These are phyloP conservation scores for Drosophila micromelanica DNA, from an alignment of 1,140 invertebrate species.

Conservation along the genomic window DNA sequence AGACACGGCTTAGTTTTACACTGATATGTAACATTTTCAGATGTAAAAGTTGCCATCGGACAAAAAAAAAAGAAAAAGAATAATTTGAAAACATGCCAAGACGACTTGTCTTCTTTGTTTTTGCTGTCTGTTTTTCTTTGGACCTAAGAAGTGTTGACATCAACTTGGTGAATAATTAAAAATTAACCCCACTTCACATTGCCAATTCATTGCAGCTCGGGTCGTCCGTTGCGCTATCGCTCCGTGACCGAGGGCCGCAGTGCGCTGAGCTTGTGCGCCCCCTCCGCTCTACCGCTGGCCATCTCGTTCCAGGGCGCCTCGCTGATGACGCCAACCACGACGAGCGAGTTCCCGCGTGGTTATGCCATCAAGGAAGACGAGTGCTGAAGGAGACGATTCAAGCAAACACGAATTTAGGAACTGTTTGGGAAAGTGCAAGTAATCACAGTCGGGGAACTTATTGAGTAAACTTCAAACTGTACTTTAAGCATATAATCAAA, in stretches of 20 bases:
- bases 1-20: too few species aligned
- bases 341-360: constrained; percentile 78
- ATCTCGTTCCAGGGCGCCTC: constrained; percentile 87
- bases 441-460: constrained; percentile 6
- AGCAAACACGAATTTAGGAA: constrained; percentile 61
- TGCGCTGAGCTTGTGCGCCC: constrained; percentile 86
- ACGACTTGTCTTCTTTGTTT: too few species aligned
- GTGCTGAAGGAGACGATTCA: constrained; percentile 50
- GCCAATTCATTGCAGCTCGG: constrained; percentile 85
- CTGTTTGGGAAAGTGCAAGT: constrained; percentile 18
- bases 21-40: too few species aligned
- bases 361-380: constrained; percentile 82
- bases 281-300: constrained; percentile 87
- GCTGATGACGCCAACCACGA: constrained; percentile 85
- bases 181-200: constrained; percentile 8
- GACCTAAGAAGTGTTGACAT: constrained; percentile 7
- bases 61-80: too few species aligned
- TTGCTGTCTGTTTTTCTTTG: background rate
- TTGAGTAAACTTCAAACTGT: constrained; percentile 22
- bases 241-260: constrained; percentile 87
- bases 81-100: too few species aligned
- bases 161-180: constrained; percentile 8
- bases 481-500: constrained; percentile 33
- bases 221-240: constrained; percentile 86
- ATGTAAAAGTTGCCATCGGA: too few species aligned